phyloP scores from a whole-genome alignment of 2,888 invertebrate species.

The Sesia apiformis region DNA sequence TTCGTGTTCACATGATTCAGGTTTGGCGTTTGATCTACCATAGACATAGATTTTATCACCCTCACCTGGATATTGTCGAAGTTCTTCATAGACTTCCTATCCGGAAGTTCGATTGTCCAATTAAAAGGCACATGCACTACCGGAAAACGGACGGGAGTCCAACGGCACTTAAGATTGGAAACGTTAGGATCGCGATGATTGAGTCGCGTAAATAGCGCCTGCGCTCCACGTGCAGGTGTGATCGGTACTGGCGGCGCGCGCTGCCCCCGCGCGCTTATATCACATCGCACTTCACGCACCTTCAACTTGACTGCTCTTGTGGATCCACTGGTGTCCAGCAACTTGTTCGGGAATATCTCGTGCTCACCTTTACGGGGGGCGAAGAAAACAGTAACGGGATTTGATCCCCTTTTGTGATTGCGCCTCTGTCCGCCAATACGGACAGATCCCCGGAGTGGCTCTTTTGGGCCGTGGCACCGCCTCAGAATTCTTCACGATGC shows the following conservation, averaged over 20 bases:
- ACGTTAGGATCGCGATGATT: conserved; percentile 24
- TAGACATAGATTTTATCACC: conserved; percentile 2
- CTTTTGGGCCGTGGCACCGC: too few species aligned
- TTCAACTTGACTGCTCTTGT: conserved; percentile 58
- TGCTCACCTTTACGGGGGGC: too few species aligned
- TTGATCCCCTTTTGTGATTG: too few species aligned
- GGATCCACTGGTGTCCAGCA: neutral
- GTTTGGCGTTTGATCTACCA: too few species aligned
- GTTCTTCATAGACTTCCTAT: conserved; percentile 22
- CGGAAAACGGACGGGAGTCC: conserved; percentile 29
- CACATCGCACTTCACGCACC: conserved; percentile 57
- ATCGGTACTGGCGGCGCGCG: conserved; percentile 65
- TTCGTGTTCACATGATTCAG: conserved; percentile 44
- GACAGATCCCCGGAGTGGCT: too few species aligned
- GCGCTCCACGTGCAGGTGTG: conserved; percentile 49
- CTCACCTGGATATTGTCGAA: conserved; percentile 36
- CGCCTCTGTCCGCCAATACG: too few species aligned
- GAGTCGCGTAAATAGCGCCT: conserved; percentile 28
- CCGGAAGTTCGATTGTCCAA: conserved; percentile 30
- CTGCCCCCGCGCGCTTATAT: conserved; percentile 54
- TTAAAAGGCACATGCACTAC: conserved; percentile 55
- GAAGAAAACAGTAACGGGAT: too few species aligned
- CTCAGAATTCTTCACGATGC: too few species aligned
- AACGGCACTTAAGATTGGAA: conserved; percentile 14
- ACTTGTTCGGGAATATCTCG: too few species aligned